Evolutionary conservation across 2,797 vertebrate species (phyloP).

Genomic region (Heliangelus exortis): DNA sequence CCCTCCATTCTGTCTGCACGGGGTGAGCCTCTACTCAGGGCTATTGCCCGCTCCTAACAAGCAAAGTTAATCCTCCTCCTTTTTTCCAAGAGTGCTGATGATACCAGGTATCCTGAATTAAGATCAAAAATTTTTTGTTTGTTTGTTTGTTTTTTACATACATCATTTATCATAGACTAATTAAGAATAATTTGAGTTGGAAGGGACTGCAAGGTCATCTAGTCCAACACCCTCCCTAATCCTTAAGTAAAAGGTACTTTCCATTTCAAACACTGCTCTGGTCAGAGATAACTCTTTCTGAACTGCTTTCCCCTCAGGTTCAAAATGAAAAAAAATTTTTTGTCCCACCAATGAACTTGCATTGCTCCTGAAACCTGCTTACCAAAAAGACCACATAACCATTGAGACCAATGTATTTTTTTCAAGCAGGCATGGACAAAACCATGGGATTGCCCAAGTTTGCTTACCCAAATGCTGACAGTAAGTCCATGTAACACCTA

Average conservation of each 20-base stretch:
- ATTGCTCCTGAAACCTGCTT: not conserved
- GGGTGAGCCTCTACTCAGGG: accelerated
- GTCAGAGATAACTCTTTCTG: not conserved
- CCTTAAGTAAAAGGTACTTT: not conserved
- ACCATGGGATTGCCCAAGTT: accelerated
- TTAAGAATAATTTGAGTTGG: too few relatives aligned
- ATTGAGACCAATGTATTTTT: not conserved
- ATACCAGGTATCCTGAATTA: not conserved
- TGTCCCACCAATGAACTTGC: not conserved
- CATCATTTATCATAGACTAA: too few relatives aligned
- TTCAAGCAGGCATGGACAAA: not conserved
- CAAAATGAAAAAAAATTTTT: not conserved
- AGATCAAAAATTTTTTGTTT: not conserved
- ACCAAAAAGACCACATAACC: not conserved
- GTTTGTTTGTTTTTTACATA: too few relatives aligned
- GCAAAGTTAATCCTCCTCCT: not conserved
- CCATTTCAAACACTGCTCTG: not conserved
- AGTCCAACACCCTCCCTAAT: too few relatives aligned
- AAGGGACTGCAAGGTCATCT: too few relatives aligned
- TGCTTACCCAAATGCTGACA: not conserved
- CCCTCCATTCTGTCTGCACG: not conserved
- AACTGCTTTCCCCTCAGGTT: not conserved
- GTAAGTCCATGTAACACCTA: accelerated
- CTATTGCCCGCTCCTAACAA: accelerated
- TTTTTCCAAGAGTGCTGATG: not conserved